These are phyloP conservation scores for Ectropis grisescens DNA, from an alignment of 1,140 invertebrate species.

Conservation along the genomic window DNA sequence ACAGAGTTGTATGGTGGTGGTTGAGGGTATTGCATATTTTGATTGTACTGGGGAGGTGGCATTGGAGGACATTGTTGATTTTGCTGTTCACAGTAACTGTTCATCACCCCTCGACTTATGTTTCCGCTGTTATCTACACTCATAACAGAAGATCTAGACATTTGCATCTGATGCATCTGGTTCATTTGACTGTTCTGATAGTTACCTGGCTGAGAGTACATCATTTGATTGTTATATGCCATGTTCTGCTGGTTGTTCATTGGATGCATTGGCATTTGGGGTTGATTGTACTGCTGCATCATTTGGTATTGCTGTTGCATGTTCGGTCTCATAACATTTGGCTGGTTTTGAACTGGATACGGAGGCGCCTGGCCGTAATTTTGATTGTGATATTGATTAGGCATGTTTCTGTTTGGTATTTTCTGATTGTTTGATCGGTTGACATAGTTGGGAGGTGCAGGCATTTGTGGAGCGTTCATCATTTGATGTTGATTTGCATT, in stretches of 20 bases:
- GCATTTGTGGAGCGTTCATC: conserved; percentile 27
- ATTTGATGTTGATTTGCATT: conserved; percentile 20
- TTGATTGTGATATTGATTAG: conserved; percentile 49
- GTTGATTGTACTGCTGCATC: conserved; percentile 45
- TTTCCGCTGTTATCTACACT: conserved; percentile 58
- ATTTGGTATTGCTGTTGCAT: conserved; percentile 54
- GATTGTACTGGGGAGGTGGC: conserved; percentile 33
- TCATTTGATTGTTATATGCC: conserved; percentile 42
- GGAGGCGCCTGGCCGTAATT: conserved; percentile 35
- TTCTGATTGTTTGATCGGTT: conserved; percentile 42
- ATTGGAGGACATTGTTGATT: conserved; percentile 23
- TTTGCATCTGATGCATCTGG: conserved; percentile 54
- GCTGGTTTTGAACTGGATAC: conserved; percentile 40
- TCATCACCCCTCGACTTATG: conserved; percentile 41
- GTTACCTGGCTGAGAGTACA: conserved; percentile 61
- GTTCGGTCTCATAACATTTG: conserved; percentile 30
- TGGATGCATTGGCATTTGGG: conserved; percentile 26
- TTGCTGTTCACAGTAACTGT: conserved; percentile 41
- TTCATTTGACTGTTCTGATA: conserved; percentile 57
- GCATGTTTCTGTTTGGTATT: conserved; percentile 38
- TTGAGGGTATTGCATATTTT: conserved; percentile 48
- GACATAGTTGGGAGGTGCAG: conserved; percentile 21
- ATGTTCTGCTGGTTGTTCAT: conserved; percentile 23
- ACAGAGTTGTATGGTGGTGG: conserved; percentile 49
- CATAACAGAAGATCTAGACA: conserved; percentile 55